phyloP scores from a whole-genome alignment of 2,888 invertebrate genomes.

The Caenorhabditis panamensis region DNA sequence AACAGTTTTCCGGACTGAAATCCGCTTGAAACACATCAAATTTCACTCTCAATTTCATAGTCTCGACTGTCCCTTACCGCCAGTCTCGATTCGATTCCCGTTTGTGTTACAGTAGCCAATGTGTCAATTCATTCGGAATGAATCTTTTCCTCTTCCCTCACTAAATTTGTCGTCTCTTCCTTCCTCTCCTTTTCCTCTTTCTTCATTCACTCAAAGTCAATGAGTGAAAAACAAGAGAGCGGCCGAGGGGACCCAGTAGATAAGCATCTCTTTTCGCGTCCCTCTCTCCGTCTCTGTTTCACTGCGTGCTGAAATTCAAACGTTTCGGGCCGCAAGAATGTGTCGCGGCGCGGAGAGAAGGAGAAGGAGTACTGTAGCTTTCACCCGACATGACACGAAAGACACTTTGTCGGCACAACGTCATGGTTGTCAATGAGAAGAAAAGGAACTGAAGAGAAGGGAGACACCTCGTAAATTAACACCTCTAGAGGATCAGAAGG shows the following conservation, averaged over 20 bases:
- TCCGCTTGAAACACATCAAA: too few relatives aligned
- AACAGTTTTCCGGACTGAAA: too few relatives aligned
- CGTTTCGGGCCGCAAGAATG: constrained; percentile 14
- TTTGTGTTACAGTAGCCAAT: constrained; percentile 33
- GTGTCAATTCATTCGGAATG: constrained; percentile 31
- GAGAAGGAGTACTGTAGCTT: constrained; percentile 33
- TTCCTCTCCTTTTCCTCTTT: not conserved
- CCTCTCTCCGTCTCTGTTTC: constrained; percentile 7
- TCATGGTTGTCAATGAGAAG: constrained; percentile 38
- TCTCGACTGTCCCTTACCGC: too few relatives aligned
- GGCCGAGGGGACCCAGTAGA: not conserved
- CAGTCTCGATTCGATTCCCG: constrained; percentile 11
- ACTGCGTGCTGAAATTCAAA: constrained; percentile 53
- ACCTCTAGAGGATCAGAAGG: constrained; percentile 2
- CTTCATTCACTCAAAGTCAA: too few relatives aligned
- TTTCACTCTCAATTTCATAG: not conserved
- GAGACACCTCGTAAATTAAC: constrained; percentile 33
- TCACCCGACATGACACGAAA: not conserved
- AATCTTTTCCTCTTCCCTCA: constrained; percentile 13
- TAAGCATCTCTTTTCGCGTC: constrained; percentile 6
- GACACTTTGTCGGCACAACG: constrained; percentile 14
- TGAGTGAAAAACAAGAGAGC: constrained; percentile 34
- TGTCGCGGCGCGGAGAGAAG: not conserved
- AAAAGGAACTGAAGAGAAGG: not conserved
- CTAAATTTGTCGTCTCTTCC: constrained; percentile 35